Conservation (phyloP, 1,140 invertebrate species). For the Stegodyphus mimosarum region DNA sequence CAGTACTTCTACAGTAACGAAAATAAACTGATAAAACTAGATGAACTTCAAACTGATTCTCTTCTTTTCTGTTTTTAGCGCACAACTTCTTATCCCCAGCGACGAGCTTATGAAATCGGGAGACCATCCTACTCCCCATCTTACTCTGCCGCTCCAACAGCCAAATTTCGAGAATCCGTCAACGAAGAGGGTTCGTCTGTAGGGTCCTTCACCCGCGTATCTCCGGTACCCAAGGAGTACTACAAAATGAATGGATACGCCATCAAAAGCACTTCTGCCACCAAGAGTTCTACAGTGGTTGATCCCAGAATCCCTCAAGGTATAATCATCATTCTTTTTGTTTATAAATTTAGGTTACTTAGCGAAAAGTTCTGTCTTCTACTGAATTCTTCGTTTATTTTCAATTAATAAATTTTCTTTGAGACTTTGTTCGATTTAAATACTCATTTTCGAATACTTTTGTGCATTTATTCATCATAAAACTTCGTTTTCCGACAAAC, state of each 20-base stretch:
- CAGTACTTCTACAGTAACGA: no score
- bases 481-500: no score
- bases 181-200: neutral
- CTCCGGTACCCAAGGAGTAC: conserved; percentile 17
- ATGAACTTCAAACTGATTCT: neutral
- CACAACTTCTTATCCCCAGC: conserved; percentile 11
- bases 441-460: no score
- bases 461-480: no score
- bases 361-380: no score
- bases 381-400: no score
- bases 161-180: neutral
- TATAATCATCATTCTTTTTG: neutral
- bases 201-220: conserved; percentile 15
- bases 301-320: conserved; percentile 32
- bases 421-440: no score
- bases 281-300: conserved; percentile 12
- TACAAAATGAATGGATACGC: conserved; percentile 37
- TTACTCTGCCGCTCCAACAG: conserved; percentile 10
- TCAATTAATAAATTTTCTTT: no score
- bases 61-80: conserved; percentile 1
- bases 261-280: conserved; percentile 41
- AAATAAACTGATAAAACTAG: no score
- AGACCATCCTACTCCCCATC: neutral
- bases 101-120: neutral
- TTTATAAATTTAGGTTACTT: no score